Base-by-base conservation (phyloP, 2,888 invertebrate genomes). In the Microctonus aethiopoides region DNA sequence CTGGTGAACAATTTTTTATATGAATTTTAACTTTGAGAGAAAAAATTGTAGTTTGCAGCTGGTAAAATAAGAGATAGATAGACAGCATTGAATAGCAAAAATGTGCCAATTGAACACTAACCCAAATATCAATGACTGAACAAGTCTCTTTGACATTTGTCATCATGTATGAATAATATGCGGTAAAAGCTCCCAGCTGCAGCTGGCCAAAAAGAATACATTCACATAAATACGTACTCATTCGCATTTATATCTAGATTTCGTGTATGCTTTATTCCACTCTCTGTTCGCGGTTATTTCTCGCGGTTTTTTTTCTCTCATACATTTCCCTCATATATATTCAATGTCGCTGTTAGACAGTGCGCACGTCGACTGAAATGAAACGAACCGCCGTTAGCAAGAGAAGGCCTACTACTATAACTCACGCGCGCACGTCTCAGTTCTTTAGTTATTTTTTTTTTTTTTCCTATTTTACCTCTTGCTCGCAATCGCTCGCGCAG, bases 311-410 rank as follows among this genome's bases (percentile, higher is more conserved):
- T 20, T 20, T 52, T n/a, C n/a, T n/a, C n/a, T n/a, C n/a, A n/a
- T n/a, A n/a, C 26, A 2, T 13, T 24, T 10, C 10, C 5, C 20
- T n/a, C 4, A 13, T 26, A 29, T 13, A 56, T 26, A 26, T n/a
- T 26, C 24, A 26, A 26, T 56, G 56, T 20, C 10, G 29, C 36
- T 46, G 26, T 13, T 62, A 29, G 20, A 63, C 26, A 22, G 41
- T 29, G 41, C 20, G 29, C 20, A 59, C 29, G 52, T 60, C 46
- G 60, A 69, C 79, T 77, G 78, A 83, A 85, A 86, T 85, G 84
- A 86, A 86, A 83, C 83, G 82, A 81, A 83, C 78, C 73, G 83
- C 85, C 82, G 74, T 16, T 46, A 16, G 46, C 75, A 65, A 81
- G 84, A 79, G 22, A 67, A 60, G 22, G 65, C 51, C 57, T 29